phyloP scores from a whole-genome alignment of 2,797 vertebrate genomes.

The Poecilia picta region DNA sequence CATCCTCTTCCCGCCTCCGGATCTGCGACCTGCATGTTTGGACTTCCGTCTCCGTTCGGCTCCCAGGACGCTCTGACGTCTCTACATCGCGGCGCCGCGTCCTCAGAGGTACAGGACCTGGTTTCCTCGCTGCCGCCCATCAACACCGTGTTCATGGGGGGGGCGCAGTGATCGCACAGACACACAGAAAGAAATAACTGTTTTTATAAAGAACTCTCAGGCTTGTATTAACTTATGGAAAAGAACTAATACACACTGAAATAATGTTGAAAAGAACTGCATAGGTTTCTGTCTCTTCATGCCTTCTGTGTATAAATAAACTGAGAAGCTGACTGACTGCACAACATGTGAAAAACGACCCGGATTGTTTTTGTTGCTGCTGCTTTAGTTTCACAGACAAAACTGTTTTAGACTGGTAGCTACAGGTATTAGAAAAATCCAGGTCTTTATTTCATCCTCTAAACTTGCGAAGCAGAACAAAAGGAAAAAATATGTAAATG shows the following conservation, averaged over 20 bases:
- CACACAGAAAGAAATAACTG: neutral
- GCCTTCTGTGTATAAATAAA: slow-evolving; percentile 19
- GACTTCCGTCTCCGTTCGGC: slow-evolving; percentile 81
- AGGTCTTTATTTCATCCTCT: neutral
- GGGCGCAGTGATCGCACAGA: slow-evolving; percentile 77
- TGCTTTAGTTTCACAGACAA: neutral
- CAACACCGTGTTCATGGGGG: slow-evolving; percentile 98
- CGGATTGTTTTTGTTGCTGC: neutral
- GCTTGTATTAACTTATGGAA: neutral
- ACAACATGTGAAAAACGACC: neutral
- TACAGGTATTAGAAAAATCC: neutral
- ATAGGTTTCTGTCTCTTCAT: slow-evolving; percentile 11
- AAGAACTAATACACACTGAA: neutral
- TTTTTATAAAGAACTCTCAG: neutral
- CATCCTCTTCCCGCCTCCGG: slow-evolving; percentile 77
- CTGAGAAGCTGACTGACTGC: slow-evolving; percentile 5
- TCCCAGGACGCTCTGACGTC: slow-evolving; percentile 86
- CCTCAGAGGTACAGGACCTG: slow-evolving; percentile 83
- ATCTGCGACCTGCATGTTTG: slow-evolving; percentile 94
- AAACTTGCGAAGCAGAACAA: neutral
- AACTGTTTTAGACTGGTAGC: neutral
- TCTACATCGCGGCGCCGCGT: slow-evolving; percentile 73
- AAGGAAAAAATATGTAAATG: neutral
- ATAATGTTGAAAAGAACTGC: neutral
- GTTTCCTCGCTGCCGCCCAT: slow-evolving; percentile 94